These are phyloP conservation scores for Lasaia peninsularis DNA, from an alignment of 1,140 invertebrate genomes.

Conservation along the genomic window DNA sequence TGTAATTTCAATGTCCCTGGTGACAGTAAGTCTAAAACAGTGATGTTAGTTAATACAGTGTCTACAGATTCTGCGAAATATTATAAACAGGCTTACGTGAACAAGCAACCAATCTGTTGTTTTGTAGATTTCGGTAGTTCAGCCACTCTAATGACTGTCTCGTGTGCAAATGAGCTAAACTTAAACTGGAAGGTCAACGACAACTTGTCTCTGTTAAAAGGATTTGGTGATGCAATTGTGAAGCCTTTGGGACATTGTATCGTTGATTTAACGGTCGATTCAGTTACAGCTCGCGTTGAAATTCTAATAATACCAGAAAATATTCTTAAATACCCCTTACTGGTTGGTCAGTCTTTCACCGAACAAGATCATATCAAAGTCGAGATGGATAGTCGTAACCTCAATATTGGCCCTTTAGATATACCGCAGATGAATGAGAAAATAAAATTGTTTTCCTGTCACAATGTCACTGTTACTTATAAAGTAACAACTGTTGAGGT, in stretches of 20 bases:
- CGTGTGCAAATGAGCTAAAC: background rate
- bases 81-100: background rate
- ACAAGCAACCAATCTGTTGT: background rate
- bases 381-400: background rate
- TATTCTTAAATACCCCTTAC: background rate
- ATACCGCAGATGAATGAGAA: background rate
- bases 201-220: background rate
- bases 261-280: background rate
- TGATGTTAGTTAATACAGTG: background rate
- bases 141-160: background rate
- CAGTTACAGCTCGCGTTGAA: background rate
- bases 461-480: background rate
- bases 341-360: background rate
- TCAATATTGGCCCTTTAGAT: background rate
- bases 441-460: background rate
- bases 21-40: background rate
- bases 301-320: background rate
- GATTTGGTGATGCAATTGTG: background rate
- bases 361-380: background rate
- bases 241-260: background rate
- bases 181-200: background rate
- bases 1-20: background rate
- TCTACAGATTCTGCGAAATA: background rate
- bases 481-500: background rate
- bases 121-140: slow-evolving; percentile 4